Conservation (phyloP, 2,113 vertebrate genomes). For the Charina bottae region DNA sequence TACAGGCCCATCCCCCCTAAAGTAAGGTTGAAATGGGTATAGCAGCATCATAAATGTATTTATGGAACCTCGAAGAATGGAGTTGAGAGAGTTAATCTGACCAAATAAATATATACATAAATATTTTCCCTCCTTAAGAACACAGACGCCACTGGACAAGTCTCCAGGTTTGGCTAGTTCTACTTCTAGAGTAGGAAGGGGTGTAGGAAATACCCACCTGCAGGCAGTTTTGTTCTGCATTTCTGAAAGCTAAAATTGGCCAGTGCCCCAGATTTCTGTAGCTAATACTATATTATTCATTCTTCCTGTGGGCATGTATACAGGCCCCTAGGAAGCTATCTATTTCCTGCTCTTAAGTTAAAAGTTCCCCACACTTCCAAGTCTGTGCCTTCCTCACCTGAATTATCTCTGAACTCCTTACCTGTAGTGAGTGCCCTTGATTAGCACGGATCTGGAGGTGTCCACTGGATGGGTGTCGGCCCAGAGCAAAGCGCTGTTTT, state of each 20-base stretch:
- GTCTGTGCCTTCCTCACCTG: background rate
- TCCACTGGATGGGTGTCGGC: constrained; percentile 66
- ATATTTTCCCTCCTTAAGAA: too few relatives aligned
- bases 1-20: too few relatives aligned
- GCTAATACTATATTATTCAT: background rate
- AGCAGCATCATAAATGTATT: too few relatives aligned
- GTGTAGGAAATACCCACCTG: too few relatives aligned
- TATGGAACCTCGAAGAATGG: too few relatives aligned
- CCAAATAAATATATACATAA: too few relatives aligned
- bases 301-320: background rate
- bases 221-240: background rate
- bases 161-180: too few relatives aligned
- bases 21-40: too few relatives aligned
- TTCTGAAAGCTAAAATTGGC: background rate
- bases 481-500: constrained; percentile 84
- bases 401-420: constrained; percentile 28
- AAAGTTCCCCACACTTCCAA: background rate
- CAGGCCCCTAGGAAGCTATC: background rate
- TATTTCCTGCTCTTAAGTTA: background rate
- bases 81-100: too few relatives aligned
- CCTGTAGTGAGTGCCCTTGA: constrained; percentile 89
- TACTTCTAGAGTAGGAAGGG: too few relatives aligned
- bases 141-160: too few relatives aligned
- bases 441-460: constrained; percentile 84
- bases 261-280: background rate